A percentile compares a stretch with the other conserved stretches of the same genome.
Evolutionary conservation across 2,797 vertebrate genomes (phyloP).

Genomic region (Brachymystax lenok): DNA sequence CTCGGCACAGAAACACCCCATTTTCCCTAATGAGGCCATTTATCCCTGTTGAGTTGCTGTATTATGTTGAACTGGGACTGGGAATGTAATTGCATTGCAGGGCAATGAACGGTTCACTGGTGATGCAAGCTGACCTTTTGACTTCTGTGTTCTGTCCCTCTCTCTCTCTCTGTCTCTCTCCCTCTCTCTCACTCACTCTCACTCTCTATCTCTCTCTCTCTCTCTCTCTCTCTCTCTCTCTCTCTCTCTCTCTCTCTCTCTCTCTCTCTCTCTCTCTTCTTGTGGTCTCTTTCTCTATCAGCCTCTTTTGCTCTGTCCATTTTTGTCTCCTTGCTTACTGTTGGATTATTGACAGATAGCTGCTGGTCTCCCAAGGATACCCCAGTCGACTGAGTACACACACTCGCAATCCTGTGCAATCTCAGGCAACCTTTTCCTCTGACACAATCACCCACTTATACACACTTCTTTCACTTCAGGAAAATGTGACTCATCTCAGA

Average conservation of each 20-base stretch:
- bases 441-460: not conserved
- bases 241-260: not conserved
- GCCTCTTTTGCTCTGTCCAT: not conserved
- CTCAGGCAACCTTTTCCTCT: not conserved
- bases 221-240: not conserved
- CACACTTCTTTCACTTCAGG: not conserved
- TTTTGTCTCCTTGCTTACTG: not conserved
- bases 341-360: not conserved
- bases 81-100: not conserved
- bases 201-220: too few relatives aligned
- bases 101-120: not conserved
- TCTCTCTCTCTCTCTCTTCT: not conserved
- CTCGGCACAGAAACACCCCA: not conserved
- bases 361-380: not conserved
- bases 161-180: too few relatives aligned
- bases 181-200: too few relatives aligned
- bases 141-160: not conserved
- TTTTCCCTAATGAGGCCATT: not conserved
- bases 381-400: not conserved
- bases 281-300: too few relatives aligned
- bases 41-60: not conserved
- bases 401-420: constrained; percentile 22
- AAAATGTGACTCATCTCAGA: not conserved
- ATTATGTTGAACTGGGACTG: not conserved
- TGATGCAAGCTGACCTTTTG: not conserved